Conservation (phyloP, 2,797 vertebrate species). For the Diceros bicornis region DNA sequence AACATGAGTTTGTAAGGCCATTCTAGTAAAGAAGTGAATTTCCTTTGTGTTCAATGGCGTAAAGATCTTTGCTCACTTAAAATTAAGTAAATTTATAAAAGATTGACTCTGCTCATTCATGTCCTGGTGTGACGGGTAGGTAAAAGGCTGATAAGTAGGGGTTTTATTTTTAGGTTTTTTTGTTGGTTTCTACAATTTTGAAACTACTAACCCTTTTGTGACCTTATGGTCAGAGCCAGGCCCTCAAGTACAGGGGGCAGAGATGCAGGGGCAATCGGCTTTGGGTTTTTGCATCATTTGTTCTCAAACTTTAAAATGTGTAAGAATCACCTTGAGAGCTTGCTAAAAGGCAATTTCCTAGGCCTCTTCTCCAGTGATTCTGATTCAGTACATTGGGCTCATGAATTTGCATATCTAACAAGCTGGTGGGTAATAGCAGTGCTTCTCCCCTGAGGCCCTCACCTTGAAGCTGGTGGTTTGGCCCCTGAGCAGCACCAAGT, state of each 20-base stretch:
- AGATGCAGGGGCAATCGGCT: not conserved
- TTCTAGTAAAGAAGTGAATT: not conserved
- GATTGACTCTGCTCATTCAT: not conserved
- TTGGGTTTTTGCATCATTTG: not conserved
- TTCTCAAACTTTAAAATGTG: not conserved
- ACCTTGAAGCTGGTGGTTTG: not conserved
- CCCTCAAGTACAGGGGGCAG: not conserved
- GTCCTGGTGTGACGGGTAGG: not conserved
- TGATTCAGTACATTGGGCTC: not conserved
- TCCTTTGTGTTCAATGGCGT: not conserved
- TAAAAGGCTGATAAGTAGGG: not conserved
- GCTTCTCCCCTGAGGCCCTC: not conserved
- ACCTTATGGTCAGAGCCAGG: not conserved
- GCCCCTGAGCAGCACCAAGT: not conserved
- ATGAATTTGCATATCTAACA: not conserved
- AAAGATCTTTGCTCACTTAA: not conserved
- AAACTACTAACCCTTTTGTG: not conserved
- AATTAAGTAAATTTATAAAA: conserved; percentile 42
- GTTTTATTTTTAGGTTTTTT: not conserved
- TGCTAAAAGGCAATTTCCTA: not conserved
- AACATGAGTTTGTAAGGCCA: not conserved
- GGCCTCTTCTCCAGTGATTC: not conserved
- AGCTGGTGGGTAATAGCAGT: not conserved
- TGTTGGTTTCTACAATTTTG: not conserved
- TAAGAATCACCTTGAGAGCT: not conserved